Conservation (phyloP, 2,888 invertebrate genomes). For the Liodrosophila aerea region DNA sequence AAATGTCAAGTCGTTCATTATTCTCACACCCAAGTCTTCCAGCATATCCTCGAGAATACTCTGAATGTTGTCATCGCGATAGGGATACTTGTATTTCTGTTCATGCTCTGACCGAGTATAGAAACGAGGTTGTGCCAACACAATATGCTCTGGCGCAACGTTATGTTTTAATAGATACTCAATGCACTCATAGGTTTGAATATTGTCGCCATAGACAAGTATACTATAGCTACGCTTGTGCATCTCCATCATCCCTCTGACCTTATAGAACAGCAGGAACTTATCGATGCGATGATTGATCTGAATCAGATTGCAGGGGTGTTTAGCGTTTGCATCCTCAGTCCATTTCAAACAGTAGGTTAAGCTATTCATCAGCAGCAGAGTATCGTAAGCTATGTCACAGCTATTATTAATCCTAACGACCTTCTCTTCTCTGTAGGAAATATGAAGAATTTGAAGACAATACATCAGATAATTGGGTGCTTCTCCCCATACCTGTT, state of each 20-base stretch:
- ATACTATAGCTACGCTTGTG: conserved; percentile 31
- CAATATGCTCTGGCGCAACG: conserved; percentile 32
- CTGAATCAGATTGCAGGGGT: conserved; percentile 72
- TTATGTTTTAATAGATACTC: conserved; percentile 66
- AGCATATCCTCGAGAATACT: conserved; percentile 57
- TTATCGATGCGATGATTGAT: conserved; percentile 75
- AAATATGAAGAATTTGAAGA: too few relatives aligned
- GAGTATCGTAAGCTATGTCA: conserved; percentile 66
- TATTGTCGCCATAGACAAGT: conserved; percentile 70
- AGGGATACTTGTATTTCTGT: conserved; percentile 45
- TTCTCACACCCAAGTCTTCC: conserved; percentile 45
- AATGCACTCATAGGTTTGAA: conserved; percentile 71
- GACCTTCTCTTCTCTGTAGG: conserved; percentile 50
- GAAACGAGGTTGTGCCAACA: conserved; percentile 50
- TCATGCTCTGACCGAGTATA: conserved; percentile 15
- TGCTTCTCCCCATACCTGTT: conserved; percentile 49
- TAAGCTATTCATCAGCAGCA: conserved; percentile 61
- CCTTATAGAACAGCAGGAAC: conserved; percentile 70
- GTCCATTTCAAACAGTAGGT: conserved; percentile 33
- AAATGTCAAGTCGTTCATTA: conserved; percentile 50
- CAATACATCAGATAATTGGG: not conserved
- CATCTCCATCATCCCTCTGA: conserved; percentile 43
- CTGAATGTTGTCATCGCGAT: conserved; percentile 59
- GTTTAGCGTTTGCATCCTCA: not conserved
- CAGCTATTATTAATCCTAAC: conserved; percentile 62